Conservation (phyloP, 2,797 vertebrate species). For the Chrosomus eos region DNA sequence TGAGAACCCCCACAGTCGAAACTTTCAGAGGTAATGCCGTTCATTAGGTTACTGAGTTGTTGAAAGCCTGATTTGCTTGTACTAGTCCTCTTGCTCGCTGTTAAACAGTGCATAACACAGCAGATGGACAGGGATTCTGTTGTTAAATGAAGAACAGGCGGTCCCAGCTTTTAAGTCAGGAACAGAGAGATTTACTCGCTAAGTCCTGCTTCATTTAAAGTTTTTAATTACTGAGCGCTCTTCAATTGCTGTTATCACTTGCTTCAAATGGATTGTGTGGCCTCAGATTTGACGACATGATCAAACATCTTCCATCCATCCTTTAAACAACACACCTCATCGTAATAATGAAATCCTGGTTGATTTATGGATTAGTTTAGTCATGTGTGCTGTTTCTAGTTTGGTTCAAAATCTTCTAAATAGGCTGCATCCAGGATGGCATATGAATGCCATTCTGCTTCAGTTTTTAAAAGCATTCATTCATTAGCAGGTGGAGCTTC, state of each 20-base stretch:
- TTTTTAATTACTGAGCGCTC: constrained; percentile 63
- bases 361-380: constrained; percentile 10
- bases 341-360: background rate
- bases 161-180: constrained; percentile 71
- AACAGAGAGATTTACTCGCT: constrained; percentile 72
- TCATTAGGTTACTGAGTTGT: constrained; percentile 64
- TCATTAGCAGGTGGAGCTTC: constrained; percentile 1
- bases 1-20: constrained; percentile 23
- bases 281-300: constrained; percentile 45
- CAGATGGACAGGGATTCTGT: constrained; percentile 74
- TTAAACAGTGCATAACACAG: constrained; percentile 27
- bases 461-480: background rate
- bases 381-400: background rate
- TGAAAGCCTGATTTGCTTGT: constrained; percentile 32
- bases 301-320: constrained; percentile 24
- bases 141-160: constrained; percentile 67
- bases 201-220: constrained; percentile 73
- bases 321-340: constrained; percentile 4
- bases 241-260: constrained; percentile 12
- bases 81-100: constrained; percentile 8
- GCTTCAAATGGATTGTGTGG: constrained; percentile 50
- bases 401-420: background rate
- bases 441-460: background rate
- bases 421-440: background rate
- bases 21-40: constrained; percentile 42